Evolutionary conservation across 1,140 invertebrate species (phyloP), one percentile per base, ranked within the genome.

Genomic region (Bombus confusus): DNA sequence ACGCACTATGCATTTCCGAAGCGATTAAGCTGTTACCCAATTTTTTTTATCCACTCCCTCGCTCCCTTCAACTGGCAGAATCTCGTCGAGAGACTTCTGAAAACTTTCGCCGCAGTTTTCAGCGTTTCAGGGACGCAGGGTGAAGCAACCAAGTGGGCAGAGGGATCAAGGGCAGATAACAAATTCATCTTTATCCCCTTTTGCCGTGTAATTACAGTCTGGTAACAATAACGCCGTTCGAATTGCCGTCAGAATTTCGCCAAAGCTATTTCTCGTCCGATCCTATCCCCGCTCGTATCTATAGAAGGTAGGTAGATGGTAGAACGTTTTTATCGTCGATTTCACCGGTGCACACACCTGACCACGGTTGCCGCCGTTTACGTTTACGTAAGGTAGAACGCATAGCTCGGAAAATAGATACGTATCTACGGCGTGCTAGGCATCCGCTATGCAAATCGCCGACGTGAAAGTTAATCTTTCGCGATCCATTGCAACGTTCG

Each of bases 1-100:
- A 90, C 90, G 87, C 89, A 89, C 89, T 89, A 87, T 89, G 90
- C 90, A 92, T 91, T 91, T 92, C 85, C 91, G 83, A 91, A 92
- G 66, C 89, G 83, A 91, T 91, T 92, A 92, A 91, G 86, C 78
- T 82, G 87, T 82, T 79, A 84, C 72, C 59, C 80, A 71, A 78
- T 71, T 84, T 87, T 85, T 88, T 82, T 73, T 57, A 39, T 79
- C 82, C 79, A 52, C 66, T 28, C 31, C n/a, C 57, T 57, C 41
- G 59, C 52, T 9, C 47, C 41, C 43, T 28, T 66, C 72, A 13
- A 74, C 9, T 18, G 15, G 18, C 8, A 25, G 37, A 13, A 28
- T 41, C n/a, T 31, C 52, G 71, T 59, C 2, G 79, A 41, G 57
- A 80, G 86, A 88, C 57, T 86, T 69, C 5, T 31, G 66, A 80